Conservation (phyloP, 2,113 vertebrate genomes). For the Passer domesticus region DNA sequence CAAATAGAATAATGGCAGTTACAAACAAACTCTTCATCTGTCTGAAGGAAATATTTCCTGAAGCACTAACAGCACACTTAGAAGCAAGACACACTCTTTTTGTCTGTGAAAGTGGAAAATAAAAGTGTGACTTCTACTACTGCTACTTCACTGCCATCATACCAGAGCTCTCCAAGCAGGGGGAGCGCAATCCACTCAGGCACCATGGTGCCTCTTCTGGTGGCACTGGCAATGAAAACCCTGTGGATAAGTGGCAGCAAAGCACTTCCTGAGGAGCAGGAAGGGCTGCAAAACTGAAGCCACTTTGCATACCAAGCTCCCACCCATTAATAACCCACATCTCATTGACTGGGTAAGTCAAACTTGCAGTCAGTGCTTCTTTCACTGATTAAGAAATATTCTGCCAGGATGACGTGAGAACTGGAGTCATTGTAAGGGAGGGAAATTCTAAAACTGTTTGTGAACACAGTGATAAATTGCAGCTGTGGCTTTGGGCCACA, state of each 20-base stretch:
- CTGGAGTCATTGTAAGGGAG: background rate
- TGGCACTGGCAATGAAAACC: background rate
- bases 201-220: background rate
- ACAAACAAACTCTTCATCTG: background rate
- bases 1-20: background rate
- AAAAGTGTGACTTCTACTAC: background rate
- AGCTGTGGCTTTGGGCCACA: background rate
- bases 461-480: background rate
- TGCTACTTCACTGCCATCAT: background rate
- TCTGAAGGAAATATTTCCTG: background rate
- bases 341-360: background rate
- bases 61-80: background rate
- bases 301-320: background rate
- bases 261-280: background rate
- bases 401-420: background rate
- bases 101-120: background rate
- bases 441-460: background rate
- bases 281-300: background rate
- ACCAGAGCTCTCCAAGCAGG: background rate
- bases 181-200: accelerated
- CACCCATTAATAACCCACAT: background rate
- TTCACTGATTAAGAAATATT: background rate
- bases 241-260: background rate
- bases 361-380: background rate
- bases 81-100: background rate